phyloP scores from a whole-genome alignment of 2,113 vertebrate species.

The Atractosteus spatula region DNA sequence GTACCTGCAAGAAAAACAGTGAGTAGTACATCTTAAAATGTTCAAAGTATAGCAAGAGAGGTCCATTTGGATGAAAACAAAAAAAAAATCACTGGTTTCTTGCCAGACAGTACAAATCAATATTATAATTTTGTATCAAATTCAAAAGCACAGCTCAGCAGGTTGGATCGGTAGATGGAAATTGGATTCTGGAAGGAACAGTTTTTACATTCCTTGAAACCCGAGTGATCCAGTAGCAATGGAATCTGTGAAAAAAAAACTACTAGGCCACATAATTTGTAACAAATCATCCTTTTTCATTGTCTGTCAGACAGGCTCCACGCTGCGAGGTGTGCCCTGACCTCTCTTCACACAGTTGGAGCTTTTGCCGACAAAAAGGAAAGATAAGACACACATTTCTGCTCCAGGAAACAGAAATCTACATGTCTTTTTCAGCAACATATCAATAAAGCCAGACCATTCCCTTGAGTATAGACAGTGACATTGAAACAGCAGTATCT shows the following conservation, averaged over 20 bases:
- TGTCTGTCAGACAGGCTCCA: background rate
- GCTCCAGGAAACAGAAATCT: too few species aligned
- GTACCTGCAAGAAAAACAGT: background rate
- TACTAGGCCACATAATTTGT: too few species aligned
- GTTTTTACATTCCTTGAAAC: constrained; percentile 35
- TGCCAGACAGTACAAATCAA: background rate
- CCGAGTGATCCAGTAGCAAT: constrained; percentile 26
- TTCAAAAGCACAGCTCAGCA: background rate
- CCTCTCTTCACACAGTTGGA: background rate
- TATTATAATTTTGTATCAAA: background rate
- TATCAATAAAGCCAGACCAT: too few species aligned
- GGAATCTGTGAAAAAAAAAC: constrained; percentile 34
- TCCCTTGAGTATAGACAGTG: too few species aligned
- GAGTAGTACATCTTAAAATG: background rate
- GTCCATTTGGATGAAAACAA: too few species aligned
- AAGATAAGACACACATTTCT: too few species aligned
- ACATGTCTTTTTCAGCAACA: too few species aligned
- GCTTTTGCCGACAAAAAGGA: too few species aligned
- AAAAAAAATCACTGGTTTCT: background rate
- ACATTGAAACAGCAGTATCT: too few species aligned
- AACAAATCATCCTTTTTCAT: too few species aligned
- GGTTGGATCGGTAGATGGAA: background rate
- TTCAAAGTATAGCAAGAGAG: background rate
- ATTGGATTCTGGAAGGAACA: background rate
- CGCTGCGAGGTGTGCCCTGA: constrained; percentile 1